Evolutionary conservation across 2,113 vertebrate genomes (phyloP), one percentile per base, ranked within the genome.

Genomic region (Menura novaehollandiae): DNA sequence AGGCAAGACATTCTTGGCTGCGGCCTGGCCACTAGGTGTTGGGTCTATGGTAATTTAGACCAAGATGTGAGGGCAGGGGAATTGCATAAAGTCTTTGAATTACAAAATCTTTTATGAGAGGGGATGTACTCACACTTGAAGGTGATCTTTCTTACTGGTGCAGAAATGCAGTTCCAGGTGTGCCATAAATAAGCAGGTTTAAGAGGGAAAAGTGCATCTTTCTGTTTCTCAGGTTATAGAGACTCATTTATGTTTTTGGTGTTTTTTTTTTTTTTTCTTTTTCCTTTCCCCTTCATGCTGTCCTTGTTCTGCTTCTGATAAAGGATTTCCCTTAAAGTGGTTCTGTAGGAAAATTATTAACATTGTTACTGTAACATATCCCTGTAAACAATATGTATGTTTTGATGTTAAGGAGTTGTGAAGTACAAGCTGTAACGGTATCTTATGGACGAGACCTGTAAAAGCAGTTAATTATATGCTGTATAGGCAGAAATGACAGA

Each of bases 1-100:
- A 18, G 26, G 20, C 37, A 32, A 28, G 30, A 26, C 3, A 0
- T 41, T 32, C 10, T 33, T 43, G 39, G 24, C 19, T 7, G 0
- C 37, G 9, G 22, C 39, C 27, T 56, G 44, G 19, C 24, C 2
- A 0, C 21, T 27, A n/a, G 21, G 5, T 77, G 15, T 26, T 60
- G 13, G 13, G 4, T 58, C 16, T n/a, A 0, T 44, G 22, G n/a
- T 58, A 41, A 37, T 51, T 43, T 15, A 53, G 20, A 69, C 24
- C 24, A 32, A 26, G 28, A 15, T 56, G 41, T 46, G 39, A 69
- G 20, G 13, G 5, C 11, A 33, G 24, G 7, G 13, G 30, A 35
- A 49, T 52, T 7, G 3, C 14, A 1, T 74, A 17, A 60, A 1
- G 1, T 33, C 21, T 62, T 59, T 35, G 27, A 53, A 55, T 69